Base-by-base conservation (phyloP, 2,797 vertebrate species). In the Pogoniulus pusillus region DNA sequence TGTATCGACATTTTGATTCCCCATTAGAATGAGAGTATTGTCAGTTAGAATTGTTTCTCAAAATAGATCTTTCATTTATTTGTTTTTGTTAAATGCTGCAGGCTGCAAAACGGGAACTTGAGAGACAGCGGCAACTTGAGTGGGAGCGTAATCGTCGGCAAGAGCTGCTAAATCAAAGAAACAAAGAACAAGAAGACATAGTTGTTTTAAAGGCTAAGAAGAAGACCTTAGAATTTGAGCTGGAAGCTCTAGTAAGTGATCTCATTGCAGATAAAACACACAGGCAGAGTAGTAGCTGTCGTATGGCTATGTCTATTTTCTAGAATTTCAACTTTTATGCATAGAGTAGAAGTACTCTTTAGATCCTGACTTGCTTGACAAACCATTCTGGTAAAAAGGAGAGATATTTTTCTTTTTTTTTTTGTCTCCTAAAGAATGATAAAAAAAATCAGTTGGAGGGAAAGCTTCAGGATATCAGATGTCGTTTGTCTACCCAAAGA, bases 181-280 rank as follows among this genome's bases (percentile, higher is more conserved):
- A 99, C 97, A 97, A 98, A 87, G 99, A 99, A 79, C 99, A 99
- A 97, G 99, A 99, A 96, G 98, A 99, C 89, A 99, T 99, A 29
- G 99, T 99, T 82, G 97, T 99, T 68, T 97, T 99, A 59, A 99
- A 99, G 96, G 99, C 99, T 32, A 98, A 99, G 97, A 99, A 99
- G 96, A 99, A 99, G 96, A 99, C 99, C 4, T 97, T 99, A 83
- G 99, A 99, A 96, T 99, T 99, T 78, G 99, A 99, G 91, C 96
- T 99, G 93, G 99, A 99, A 94, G 98, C 99, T 68, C 97, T 99
- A 88, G 99, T 99, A 93, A 97, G 98, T 94, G 69, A 3, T 90
- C 2, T 0, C 5, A 4, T 12, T 87, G 58, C 59, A 75, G 30
- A 45, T 82, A 68, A 57, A 68, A 37, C 29, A 35, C 47, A 34